phyloP scores from a whole-genome alignment of 2,797 vertebrate species.

The Pristis pectinata region DNA sequence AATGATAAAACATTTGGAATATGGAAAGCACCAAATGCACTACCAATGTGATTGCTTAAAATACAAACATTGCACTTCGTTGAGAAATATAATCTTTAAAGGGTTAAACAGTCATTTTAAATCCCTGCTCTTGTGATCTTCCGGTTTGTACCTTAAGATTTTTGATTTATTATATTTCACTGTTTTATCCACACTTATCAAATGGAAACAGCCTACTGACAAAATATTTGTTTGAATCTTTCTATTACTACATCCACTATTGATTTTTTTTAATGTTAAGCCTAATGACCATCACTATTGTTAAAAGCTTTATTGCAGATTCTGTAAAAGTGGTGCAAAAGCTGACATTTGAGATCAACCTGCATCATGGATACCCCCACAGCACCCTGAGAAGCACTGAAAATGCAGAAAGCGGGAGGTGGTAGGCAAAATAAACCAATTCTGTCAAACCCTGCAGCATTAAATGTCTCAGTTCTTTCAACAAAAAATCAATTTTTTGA shows the following conservation, averaged over 20 bases:
- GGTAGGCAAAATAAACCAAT: slow-evolving; percentile 44
- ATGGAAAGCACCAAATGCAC: neutral
- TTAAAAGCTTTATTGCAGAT: neutral
- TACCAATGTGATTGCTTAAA: neutral
- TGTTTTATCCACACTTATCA: neutral
- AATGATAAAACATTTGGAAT: neutral
- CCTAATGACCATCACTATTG: neutral
- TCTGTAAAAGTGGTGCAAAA: slow-evolving; percentile 39
- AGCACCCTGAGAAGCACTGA: slow-evolving; percentile 45
- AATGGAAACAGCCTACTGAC: neutral
- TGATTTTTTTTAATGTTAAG: neutral
- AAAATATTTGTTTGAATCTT: slow-evolving; percentile 14
- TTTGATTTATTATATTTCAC: neutral
- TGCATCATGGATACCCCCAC: slow-evolving; percentile 23
- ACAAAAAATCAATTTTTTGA: slow-evolving; percentile 68
- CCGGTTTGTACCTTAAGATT: too few relatives aligned
- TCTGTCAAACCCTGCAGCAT: slow-evolving; percentile 63
- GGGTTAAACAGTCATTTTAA: neutral
- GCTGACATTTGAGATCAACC: slow-evolving; percentile 38
- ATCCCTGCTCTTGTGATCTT: neutral
- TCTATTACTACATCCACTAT: neutral
- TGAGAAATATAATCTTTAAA: neutral
- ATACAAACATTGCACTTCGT: neutral
- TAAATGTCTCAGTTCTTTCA: slow-evolving; percentile 61
- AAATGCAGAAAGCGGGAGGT: neutral